Evolutionary conservation across 2,888 invertebrate species (phyloP).

Genomic region (Phymatocera aterrima): DNA sequence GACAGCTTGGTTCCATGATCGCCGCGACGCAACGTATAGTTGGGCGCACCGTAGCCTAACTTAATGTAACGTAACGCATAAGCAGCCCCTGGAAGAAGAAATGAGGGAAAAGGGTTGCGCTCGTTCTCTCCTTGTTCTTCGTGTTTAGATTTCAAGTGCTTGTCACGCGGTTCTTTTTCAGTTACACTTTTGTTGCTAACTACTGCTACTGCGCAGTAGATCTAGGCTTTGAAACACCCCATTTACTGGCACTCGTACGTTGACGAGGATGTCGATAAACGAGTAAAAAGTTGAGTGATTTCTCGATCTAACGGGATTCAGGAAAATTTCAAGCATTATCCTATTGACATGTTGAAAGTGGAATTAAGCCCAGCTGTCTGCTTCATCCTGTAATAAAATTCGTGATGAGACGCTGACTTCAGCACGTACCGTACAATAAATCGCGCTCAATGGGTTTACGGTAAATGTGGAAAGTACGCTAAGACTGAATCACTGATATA

Average conservation of each 20-base stretch:
- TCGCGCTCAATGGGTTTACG: not conserved
- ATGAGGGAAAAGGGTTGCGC: conserved; percentile 33
- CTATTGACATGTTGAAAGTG: conserved; percentile 8
- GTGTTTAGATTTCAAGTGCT: conserved; percentile 28
- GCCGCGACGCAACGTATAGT: conserved; percentile 18
- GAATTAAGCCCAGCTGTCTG: not conserved
- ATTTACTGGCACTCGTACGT: not conserved
- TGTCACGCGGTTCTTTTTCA: conserved; percentile 12
- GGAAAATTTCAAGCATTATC: not conserved
- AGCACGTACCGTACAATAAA: not conserved
- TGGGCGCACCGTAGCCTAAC: not conserved
- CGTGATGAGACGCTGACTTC: not conserved
- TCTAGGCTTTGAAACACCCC: not conserved
- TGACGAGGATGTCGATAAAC: conserved; percentile 28
- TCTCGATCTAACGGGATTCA: not conserved
- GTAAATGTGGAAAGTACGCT: not conserved
- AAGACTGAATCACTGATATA: not conserved
- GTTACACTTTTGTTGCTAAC: not conserved
- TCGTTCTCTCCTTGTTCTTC: not conserved
- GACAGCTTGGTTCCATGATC: conserved; percentile 50
- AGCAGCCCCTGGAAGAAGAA: conserved; percentile 4
- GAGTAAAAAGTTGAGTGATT: conserved; percentile 24
- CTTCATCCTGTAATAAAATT: not conserved
- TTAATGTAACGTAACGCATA: conserved; percentile 26
- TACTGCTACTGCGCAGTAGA: not conserved